Conservation (phyloP, 2,888 invertebrate species). For the Anarsia innoxiella region DNA sequence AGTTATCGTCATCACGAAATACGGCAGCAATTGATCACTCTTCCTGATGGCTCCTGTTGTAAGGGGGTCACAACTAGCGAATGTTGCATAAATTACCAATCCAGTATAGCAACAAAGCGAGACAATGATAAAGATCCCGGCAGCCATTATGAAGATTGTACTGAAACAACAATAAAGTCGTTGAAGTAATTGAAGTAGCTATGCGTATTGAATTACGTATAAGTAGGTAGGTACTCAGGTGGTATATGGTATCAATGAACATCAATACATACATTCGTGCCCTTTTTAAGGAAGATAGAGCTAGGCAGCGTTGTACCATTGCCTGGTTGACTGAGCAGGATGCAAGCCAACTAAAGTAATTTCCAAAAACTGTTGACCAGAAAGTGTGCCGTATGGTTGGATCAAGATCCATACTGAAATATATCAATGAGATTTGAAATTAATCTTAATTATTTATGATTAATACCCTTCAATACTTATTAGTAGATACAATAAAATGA, state of each 20-base stretch:
- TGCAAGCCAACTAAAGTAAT: constrained; percentile 86
- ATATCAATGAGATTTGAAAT: not conserved
- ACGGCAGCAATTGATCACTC: constrained; percentile 84
- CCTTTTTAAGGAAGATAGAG: constrained; percentile 81
- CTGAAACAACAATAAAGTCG: constrained; percentile 54
- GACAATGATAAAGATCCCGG: constrained; percentile 84
- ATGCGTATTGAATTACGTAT: too few relatives aligned
- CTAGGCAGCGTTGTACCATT: constrained; percentile 89
- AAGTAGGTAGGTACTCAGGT: too few relatives aligned
- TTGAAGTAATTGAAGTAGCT: not conserved
- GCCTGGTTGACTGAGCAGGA: constrained; percentile 90
- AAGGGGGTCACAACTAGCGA: constrained; percentile 90
- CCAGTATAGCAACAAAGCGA: constrained; percentile 89
- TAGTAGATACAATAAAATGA: too few relatives aligned
- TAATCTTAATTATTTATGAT: not conserved
- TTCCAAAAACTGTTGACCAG: constrained; percentile 86
- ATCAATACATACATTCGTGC: constrained; percentile 81
- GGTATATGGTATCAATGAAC: too few relatives aligned
- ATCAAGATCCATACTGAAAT: constrained; percentile 81
- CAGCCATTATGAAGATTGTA: constrained; percentile 83
- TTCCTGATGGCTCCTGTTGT: constrained; percentile 80
- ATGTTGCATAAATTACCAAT: constrained; percentile 89
- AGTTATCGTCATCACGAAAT: constrained; percentile 88
- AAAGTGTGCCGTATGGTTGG: constrained; percentile 87
- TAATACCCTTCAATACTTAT: too few relatives aligned